phyloP scores from a whole-genome alignment of 2,888 invertebrate species.

The Gerris lacustris region DNA sequence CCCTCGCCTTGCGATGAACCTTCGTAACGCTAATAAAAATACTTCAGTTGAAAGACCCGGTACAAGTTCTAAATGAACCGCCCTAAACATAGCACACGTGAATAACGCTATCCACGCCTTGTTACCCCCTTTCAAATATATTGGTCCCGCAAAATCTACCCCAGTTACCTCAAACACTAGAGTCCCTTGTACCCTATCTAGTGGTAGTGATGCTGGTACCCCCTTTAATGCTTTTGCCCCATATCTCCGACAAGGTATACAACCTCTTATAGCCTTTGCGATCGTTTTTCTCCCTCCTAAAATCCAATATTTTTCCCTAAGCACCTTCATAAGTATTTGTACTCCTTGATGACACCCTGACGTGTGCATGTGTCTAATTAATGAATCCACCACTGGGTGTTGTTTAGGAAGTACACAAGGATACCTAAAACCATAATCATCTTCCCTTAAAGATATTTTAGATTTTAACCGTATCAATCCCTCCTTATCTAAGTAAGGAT shows the following conservation, averaged over 20 bases:
- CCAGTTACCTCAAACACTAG: conserved; percentile 27
- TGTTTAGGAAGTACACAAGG: neutral
- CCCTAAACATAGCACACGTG: conserved; percentile 33
- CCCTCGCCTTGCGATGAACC: conserved; percentile 30
- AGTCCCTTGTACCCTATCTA: conserved; percentile 23
- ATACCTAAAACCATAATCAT: neutral
- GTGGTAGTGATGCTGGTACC: conserved; percentile 19
- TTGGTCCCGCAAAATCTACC: no score
- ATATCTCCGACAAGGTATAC: conserved; percentile 8
- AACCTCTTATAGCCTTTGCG: conserved; percentile 8
- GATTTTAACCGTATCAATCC: neutral
- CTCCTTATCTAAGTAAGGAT: neutral
- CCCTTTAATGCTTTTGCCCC: neutral
- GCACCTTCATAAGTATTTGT: conserved; percentile 10
- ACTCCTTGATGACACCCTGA: conserved; percentile 9
- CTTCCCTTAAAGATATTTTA: neutral
- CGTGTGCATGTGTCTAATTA: neutral
- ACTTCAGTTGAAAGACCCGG: conserved; percentile 26
- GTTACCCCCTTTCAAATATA: no score
- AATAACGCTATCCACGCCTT: conserved; percentile 31
- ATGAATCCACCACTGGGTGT: neutral
- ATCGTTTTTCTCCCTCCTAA: conserved; percentile 9
- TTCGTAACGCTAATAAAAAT: conserved; percentile 30
- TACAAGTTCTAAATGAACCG: conserved; percentile 33
- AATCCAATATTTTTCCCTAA: conserved; percentile 18